Conservation (phyloP, 2,113 vertebrate genomes). For the Tenebrosternarchus preto region DNA sequence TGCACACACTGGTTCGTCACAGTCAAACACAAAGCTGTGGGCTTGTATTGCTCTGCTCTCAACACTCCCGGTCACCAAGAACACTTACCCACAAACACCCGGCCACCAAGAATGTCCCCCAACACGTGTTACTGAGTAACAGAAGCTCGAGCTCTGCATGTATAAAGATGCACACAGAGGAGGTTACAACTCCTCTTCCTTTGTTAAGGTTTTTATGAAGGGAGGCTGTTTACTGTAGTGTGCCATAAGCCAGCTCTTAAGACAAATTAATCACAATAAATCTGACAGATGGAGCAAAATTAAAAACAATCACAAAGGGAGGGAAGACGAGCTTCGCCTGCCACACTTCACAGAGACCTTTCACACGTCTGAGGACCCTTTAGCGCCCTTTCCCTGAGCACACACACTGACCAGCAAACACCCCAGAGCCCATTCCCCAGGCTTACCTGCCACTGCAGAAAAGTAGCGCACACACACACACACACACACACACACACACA, state of each 20-base stretch:
- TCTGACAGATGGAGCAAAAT: not conserved
- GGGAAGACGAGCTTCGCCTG: conserved; percentile 5
- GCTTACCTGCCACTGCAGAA: conserved; percentile 41
- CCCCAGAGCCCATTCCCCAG: conserved; percentile 13
- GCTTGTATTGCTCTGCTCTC: not conserved
- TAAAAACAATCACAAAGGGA: not conserved
- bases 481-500: not conserved
- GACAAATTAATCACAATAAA: not conserved
- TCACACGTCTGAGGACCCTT: conserved; percentile 38
- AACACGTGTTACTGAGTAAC: not conserved
- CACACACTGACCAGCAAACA: not conserved
- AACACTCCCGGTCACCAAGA: not conserved
- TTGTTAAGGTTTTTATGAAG: not conserved
- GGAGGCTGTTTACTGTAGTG: not conserved
- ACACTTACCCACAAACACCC: not conserved
- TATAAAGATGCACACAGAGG: not conserved
- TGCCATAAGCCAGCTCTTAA: not conserved
- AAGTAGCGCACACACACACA: conserved; percentile 8
- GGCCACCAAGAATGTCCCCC: not conserved
- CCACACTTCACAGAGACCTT: conserved; percentile 26
- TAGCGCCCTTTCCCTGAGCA: conserved; percentile 14
- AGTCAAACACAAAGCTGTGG: too few relatives aligned
- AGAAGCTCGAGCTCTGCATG: conserved; percentile 29
- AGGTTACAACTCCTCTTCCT: not conserved
- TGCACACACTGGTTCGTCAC: not conserved